Conservation (phyloP, 2,888 invertebrate species). For the Drosophila antonietae region DNA sequence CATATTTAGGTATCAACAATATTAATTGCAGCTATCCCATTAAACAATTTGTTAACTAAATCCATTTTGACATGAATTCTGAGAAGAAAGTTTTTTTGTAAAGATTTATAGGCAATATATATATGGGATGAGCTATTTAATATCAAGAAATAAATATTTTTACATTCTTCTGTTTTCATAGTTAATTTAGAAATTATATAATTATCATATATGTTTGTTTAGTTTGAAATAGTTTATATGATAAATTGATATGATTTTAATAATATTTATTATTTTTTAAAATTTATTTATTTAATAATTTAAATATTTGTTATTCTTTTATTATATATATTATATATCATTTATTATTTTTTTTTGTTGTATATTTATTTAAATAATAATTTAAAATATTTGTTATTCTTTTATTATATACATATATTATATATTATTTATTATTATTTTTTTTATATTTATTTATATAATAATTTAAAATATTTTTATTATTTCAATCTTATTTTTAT, state of each 20-base stretch:
- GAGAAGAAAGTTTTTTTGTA: not conserved
- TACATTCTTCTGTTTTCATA: not conserved
- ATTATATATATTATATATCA: too few relatives aligned
- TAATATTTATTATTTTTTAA: not conserved
- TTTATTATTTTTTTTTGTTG: too few relatives aligned
- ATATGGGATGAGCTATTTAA: not conserved
- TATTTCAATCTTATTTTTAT: not conserved
- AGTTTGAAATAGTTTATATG: not conserved
- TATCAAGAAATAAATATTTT: not conserved
- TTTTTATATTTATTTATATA: too few relatives aligned
- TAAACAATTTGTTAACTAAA: not conserved
- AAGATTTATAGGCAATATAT: not conserved
- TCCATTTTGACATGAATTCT: not conserved
- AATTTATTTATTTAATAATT: not conserved
- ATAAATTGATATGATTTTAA: not conserved
- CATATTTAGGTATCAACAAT: slow-evolving; percentile 11
- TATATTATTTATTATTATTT: too few relatives aligned
- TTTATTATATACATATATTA: too few relatives aligned
- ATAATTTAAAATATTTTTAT: too few relatives aligned
- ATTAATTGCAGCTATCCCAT: slow-evolving; percentile 8
- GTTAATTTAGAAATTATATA: not conserved
- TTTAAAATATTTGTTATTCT: too few relatives aligned
- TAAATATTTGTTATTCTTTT: too few relatives aligned
- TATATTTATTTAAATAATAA: too few relatives aligned
- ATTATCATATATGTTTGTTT: not conserved